Base-by-base conservation (phyloP, 2,888 invertebrate genomes). In the Archips xylosteana region DNA sequence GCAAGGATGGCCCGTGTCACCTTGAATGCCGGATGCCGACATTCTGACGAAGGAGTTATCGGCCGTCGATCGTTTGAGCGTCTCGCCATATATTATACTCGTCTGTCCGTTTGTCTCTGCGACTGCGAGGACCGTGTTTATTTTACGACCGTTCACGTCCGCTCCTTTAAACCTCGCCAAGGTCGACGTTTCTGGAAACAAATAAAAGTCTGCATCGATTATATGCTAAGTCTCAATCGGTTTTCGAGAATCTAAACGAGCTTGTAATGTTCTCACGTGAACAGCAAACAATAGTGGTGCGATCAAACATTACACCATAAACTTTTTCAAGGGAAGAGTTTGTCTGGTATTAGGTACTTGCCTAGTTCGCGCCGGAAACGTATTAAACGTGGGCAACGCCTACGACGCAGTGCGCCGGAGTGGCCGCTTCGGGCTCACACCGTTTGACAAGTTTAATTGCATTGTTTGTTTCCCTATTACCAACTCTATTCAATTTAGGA, bases 11-110 rank as follows among this genome's bases (percentile, higher is more conserved):
- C 80, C 80, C 79, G 89, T 89, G 91, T 94, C 93, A 94, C 94
- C 93, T 94, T 93, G 93, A 89, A 86, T 89, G 90, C 92, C 93
- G 93, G 94, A 94, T 92, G 91, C 89, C 90, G 88, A 80, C 85
- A 78, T 86, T 88, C 90, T 89, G 91, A 82, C 85, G 84, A 77
- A 88, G 89, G 83, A 92, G 87, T 89, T 93, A 93, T 93, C 92
- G 92, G 83, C 88, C 91, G 92, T 91, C 93, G 89, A 93, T 94
- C 93, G 92, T 88, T 85, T 86, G 86, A 89, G 87, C 87, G 88
- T 88, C 90, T 89, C 84, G 89, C 86, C 87, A 88, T 90, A 89
- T 91, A 89, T 89, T 91, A 90, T 85, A 86, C 81, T 80, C 83
- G 87, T 87, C 85, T 87, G 86, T 88, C 86, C 88, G 90, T 92